These are phyloP conservation scores for Balaeniceps rex DNA, from an alignment of 2,113 vertebrate genomes.

Conservation along the genomic window DNA sequence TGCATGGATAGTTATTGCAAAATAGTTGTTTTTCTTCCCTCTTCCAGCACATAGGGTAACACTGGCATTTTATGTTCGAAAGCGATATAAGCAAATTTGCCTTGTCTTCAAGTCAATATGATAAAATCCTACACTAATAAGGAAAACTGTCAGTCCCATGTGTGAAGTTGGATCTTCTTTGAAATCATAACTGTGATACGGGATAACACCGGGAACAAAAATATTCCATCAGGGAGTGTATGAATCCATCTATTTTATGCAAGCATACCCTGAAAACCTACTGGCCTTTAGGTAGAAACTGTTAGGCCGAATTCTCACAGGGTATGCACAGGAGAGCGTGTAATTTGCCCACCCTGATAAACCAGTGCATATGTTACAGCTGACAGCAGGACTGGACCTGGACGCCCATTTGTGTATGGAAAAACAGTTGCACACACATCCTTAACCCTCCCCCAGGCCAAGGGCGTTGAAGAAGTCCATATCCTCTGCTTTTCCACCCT, in stretches of 20 bases:
- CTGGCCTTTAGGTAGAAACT: neutral
- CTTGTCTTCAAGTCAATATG: neutral
- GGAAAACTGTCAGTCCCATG: neutral
- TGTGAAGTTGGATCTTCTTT: neutral
- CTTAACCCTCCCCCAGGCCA: neutral
- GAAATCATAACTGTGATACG: neutral
- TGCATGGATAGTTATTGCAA: neutral
- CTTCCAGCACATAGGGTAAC: neutral
- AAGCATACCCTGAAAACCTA: neutral
- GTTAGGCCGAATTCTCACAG: neutral
- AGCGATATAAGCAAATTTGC: neutral
- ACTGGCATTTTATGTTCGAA: neutral
- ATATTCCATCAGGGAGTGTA: neutral
- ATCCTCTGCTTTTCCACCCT: neutral
- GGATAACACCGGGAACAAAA: neutral
- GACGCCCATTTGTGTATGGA: neutral
- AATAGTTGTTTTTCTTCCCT: neutral
- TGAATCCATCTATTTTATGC: neutral
- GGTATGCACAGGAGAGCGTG: fast-evolving
- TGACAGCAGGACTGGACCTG: neutral
- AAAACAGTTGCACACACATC: neutral
- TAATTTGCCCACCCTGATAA: neutral
- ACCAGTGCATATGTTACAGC: neutral
- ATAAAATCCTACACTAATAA: neutral
- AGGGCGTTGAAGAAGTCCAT: neutral